phyloP scores from a whole-genome alignment of 2,888 invertebrate genomes.

The Diloba caeruleocephala region DNA sequence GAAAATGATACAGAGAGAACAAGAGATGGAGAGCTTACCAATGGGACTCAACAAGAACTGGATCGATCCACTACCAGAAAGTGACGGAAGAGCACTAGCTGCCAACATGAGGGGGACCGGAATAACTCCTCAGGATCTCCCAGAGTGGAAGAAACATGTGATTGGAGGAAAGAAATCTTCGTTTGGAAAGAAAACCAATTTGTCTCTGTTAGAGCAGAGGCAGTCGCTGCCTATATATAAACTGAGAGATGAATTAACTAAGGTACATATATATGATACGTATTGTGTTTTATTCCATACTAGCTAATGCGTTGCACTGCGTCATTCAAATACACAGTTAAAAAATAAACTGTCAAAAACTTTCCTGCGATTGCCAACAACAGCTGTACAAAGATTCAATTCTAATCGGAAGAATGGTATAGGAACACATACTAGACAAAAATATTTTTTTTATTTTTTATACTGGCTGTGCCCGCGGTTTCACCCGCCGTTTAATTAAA shows the following conservation, averaged over 20 bases:
- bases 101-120: conserved; percentile 96
- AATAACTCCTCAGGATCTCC: conserved; percentile 95
- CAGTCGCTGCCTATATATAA: conserved; percentile 99
- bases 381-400: no score
- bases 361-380: no score
- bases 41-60: conserved; percentile 96
- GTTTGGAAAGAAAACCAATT: conserved; percentile 98
- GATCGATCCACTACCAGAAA: conserved; percentile 98
- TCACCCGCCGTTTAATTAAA: no score
- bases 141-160: conserved; percentile 99
- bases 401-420: no score
- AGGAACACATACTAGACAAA: no score
- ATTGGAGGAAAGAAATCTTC: conserved; percentile 99
- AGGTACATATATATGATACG: no score
- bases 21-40: conserved; percentile 96
- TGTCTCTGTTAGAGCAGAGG: conserved; percentile 97
- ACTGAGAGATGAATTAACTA: conserved; percentile 97
- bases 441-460: no score
- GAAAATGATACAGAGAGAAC: conserved; percentile 98
- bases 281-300: background rate
- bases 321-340: no score
- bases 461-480: no score
- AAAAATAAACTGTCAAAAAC: no score
- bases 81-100: conserved; percentile 91
- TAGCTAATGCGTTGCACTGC: no score